These are phyloP conservation scores for Aphelenchoides fujianensis DNA, from an alignment of 1,140 invertebrate species.

Conservation along the genomic window DNA sequence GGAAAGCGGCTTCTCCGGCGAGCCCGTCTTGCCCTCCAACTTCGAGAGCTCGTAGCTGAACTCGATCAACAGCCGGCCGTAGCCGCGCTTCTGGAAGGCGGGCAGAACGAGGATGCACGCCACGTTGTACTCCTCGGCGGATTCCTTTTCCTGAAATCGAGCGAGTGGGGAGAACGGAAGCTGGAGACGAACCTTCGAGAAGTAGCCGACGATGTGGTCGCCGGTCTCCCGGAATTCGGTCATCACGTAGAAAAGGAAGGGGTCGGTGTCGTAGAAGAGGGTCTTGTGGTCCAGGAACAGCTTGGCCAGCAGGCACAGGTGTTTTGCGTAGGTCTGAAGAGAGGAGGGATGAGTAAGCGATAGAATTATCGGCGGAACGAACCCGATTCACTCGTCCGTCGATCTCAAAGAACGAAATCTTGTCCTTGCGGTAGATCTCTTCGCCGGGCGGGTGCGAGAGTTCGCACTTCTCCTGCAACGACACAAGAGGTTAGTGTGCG, in stretches of 20 bases:
- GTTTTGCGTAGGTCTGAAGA: conserved; percentile 67
- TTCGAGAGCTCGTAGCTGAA: conserved; percentile 97
- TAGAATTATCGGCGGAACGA: conserved; percentile 80
- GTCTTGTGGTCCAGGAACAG: conserved; percentile 63
- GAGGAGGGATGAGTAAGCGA: conserved; percentile 88
- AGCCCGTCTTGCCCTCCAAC: conserved; percentile 91
- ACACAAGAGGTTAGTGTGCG: no score
- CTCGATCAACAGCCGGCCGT: conserved; percentile 96
- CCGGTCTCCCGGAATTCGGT: conserved; percentile 76
- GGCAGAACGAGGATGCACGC: conserved; percentile 98
- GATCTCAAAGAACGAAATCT: conserved; percentile 98
- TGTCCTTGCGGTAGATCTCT: conserved; percentile 93
- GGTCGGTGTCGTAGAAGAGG: conserved; percentile 63
- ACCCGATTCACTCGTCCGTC: conserved; percentile 95
- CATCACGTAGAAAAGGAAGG: conserved; percentile 89
- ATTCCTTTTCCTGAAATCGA: conserved; percentile 80
- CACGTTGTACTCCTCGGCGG: conserved; percentile 98
- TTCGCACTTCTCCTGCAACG: conserved; percentile 75
- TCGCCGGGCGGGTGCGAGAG: conserved; percentile 94
- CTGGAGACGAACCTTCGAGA: conserved; percentile 81
- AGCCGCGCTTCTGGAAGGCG: conserved; percentile 95
- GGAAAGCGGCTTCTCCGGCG: conserved; percentile 88
- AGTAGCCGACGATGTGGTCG: conserved; percentile 93
- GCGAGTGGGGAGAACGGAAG: no score
- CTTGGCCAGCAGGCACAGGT: conserved; percentile 61